Evolutionary conservation across 2,888 invertebrate genomes (phyloP), one percentile per base, ranked within the genome.

Genomic region (Chaetogeoica ovagalla): DNA sequence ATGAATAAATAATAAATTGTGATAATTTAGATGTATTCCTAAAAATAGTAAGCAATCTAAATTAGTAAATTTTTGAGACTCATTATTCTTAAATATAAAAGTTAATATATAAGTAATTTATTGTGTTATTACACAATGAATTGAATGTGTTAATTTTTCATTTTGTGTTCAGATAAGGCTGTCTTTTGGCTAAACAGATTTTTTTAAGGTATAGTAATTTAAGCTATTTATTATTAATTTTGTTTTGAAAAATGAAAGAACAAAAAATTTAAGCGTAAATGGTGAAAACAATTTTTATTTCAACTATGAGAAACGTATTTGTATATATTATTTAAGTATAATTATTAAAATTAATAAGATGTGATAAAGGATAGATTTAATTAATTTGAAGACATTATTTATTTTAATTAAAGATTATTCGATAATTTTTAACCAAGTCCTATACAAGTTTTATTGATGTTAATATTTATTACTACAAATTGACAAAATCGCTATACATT

Each of bases 131-230:
- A 43, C 5, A 55, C 43, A 43, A 72, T 70, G 19, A 13, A 39
- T 55, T 70, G 19, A 13, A 39, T 55, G 1, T 73, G 0, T 57
- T 59, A 2, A 66, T 48, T 68, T 55, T 66, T 65, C 55, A 63
- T 39, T 65, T 21, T 68, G 74, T 74, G 63, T 55, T 74, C 65
- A 55, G 55, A 75, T 57, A 52, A 57, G 23, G 73, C 68, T 69
- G 52, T 57, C 37, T 37, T 57, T 37, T 39, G 15, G n/a, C 17
- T 65, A 23, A 65, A 9, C 9, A 4, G 55, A 39, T 39, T 70
- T 43, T 66, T 37, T 69, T 55, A 55, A 30, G 19, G 17, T 69
- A 11, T 11, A 23, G 1, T 30, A 30, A 30, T 1, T 60, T 23
- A 37, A 11, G 30, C n/a, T 70, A 57, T n/a, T 57, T 57, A 39